Percentiles rank a stretch among this genome's conserved stretches.
Evolutionary conservation across 1,140 invertebrate genomes (phyloP).

Genomic region (Brevipalpus yothersi): DNA sequence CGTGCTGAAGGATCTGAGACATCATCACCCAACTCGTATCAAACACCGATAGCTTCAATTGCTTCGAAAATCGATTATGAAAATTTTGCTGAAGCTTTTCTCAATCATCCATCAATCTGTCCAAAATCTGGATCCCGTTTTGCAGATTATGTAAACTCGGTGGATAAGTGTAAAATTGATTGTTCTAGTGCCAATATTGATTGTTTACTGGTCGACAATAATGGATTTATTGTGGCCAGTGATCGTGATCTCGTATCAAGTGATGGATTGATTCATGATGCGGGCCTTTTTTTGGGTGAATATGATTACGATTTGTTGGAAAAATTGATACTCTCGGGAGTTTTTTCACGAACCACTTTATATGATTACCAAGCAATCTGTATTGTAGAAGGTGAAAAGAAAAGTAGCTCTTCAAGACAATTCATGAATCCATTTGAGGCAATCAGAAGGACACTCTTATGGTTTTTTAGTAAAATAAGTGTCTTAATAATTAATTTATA

Average conservation of each 20-base stretch:
- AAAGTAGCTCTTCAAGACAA: background rate
- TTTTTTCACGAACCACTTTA: slow-evolving; percentile 29
- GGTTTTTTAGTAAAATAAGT: background rate
- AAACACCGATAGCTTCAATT: background rate
- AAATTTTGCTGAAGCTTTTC: background rate
- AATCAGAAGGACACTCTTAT: slow-evolving; percentile 10
- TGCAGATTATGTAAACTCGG: background rate
- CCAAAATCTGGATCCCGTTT: background rate
- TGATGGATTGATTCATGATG: background rate
- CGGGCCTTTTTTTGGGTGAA: slow-evolving; percentile 3
- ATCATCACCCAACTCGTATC: slow-evolving; percentile 19
- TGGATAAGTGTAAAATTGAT: background rate
- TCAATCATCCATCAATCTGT: background rate
- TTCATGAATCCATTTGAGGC: background rate
- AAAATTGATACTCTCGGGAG: background rate
- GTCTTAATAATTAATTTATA: background rate
- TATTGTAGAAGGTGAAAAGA: slow-evolving; percentile 33
- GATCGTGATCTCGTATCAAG: background rate
- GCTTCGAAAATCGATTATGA: background rate
- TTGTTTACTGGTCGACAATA: slow-evolving; percentile 74
- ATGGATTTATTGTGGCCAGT: slow-evolving; percentile 58
- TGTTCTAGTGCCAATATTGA: slow-evolving; percentile 27
- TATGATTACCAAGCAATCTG: slow-evolving; percentile 69
- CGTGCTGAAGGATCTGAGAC: too few relatives aligned
- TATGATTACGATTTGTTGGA: background rate